These are phyloP conservation scores for Spheniscus humboldti DNA, from an alignment of 2,797 vertebrate species.

Conservation along the genomic window DNA sequence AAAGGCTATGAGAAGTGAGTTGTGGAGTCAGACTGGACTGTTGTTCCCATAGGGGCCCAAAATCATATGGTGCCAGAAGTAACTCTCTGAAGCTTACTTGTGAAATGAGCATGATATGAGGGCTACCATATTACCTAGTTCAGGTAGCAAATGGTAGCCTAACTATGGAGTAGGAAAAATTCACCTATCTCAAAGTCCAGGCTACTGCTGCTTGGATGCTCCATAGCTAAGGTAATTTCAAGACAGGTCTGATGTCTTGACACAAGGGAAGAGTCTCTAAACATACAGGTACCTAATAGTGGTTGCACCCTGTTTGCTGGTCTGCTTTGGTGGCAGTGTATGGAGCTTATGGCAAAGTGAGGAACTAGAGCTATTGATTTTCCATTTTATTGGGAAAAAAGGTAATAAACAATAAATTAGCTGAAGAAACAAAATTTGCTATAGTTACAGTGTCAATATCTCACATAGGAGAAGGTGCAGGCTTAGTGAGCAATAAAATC, in stretches of 20 bases:
- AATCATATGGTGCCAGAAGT: background rate
- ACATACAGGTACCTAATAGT: rapidly evolving
- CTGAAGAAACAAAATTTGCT: background rate
- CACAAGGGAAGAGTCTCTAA: background rate
- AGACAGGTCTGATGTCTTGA: background rate
- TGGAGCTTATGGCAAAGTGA: background rate
- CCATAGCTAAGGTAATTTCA: background rate
- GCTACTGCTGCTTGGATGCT: background rate
- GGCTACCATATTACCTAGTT: background rate
- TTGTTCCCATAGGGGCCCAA: background rate
- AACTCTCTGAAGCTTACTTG: background rate
- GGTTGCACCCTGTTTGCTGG: background rate
- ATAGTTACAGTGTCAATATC: background rate
- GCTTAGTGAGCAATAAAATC: background rate
- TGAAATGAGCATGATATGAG: background rate
- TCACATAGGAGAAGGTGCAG: background rate
- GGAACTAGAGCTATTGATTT: background rate
- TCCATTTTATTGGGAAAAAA: background rate
- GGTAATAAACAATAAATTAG: background rate
- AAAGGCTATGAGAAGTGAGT: background rate
- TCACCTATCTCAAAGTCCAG: background rate
- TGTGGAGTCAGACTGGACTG: background rate
- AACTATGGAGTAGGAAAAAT: background rate
- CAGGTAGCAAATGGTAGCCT: background rate
- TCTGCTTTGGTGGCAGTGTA: background rate